phyloP scores from a whole-genome alignment of 2,888 invertebrate species.

The Tethea ocularis region DNA sequence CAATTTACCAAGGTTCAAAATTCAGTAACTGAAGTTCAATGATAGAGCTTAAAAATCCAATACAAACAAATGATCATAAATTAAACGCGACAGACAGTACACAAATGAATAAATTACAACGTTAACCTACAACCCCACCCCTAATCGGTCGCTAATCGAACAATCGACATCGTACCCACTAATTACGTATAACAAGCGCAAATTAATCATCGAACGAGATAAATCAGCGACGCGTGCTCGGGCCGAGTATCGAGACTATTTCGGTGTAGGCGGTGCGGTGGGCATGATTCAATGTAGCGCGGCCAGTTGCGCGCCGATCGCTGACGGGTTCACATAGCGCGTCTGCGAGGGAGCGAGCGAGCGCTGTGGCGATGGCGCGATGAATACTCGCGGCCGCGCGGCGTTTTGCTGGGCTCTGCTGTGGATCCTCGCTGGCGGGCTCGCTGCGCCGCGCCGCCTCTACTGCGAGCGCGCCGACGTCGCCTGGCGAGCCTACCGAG shows the following conservation, averaged over 20 bases:
- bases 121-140: conserved; percentile 17
- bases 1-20: too few species aligned
- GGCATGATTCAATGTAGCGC: conserved; percentile 45
- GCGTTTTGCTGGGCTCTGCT: conserved; percentile 77
- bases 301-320: conserved; percentile 79
- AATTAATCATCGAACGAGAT: conserved; percentile 72
- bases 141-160: conserved; percentile 37
- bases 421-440: conserved; percentile 62
- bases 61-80: background rate
- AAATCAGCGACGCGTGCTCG: conserved; percentile 63
- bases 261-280: conserved; percentile 72
- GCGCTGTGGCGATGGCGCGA: conserved; percentile 79
- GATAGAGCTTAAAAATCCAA: background rate
- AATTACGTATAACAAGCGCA: conserved; percentile 68
- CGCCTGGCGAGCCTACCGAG: conserved; percentile 80
- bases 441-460: conserved; percentile 68
- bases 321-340: conserved; percentile 62
- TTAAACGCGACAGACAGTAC: background rate
- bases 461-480: conserved; percentile 82
- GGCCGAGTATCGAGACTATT: conserved; percentile 62
- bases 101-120: background rate
- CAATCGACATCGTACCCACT: conserved; percentile 52
- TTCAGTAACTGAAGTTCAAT: background rate
- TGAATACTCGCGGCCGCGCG: conserved; percentile 78
- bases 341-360: conserved; percentile 45